phyloP scores from a whole-genome alignment of 2,113 vertebrate genomes.

The Orthonyx spaldingii region DNA sequence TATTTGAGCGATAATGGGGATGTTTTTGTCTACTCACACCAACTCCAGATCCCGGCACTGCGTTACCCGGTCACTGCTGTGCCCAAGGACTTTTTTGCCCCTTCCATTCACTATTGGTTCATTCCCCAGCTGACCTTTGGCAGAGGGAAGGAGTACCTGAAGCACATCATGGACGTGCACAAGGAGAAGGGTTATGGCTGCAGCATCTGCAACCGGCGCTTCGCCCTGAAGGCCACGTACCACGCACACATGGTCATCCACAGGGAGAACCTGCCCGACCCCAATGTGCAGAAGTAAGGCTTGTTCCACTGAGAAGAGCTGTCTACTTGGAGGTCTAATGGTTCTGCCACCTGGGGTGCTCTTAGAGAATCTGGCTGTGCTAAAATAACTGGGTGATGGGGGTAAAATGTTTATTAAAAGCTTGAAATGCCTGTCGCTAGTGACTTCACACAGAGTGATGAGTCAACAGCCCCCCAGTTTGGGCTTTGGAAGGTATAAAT shows the following conservation, averaged over 20 bases:
- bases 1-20: neutral
- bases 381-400: neutral
- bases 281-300: constrained; percentile 92
- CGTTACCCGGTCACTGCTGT: neutral
- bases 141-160: constrained; percentile 91
- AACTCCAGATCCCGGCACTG: accelerated
- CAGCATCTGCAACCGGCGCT: constrained; percentile 91
- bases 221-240: constrained; percentile 97
- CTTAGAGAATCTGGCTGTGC: neutral
- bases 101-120: constrained; percentile 34
- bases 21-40: neutral
- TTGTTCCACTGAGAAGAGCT: neutral
- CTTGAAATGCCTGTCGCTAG: neutral
- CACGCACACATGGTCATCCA: constrained; percentile 99
- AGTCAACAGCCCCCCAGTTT: neutral
- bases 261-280: constrained; percentile 94
- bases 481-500: neutral
- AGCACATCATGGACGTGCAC: constrained; percentile 96
- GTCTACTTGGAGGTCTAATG: neutral
- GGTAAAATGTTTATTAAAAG: neutral
- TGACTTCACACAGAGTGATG: neutral
- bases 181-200: constrained; percentile 95
- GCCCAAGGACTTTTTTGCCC: accelerated
- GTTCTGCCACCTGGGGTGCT: neutral
- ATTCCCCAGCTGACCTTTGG: constrained; percentile 86